Evolutionary conservation across 2,113 vertebrate genomes (phyloP).

Genomic region (Excalfactoria chinensis): DNA sequence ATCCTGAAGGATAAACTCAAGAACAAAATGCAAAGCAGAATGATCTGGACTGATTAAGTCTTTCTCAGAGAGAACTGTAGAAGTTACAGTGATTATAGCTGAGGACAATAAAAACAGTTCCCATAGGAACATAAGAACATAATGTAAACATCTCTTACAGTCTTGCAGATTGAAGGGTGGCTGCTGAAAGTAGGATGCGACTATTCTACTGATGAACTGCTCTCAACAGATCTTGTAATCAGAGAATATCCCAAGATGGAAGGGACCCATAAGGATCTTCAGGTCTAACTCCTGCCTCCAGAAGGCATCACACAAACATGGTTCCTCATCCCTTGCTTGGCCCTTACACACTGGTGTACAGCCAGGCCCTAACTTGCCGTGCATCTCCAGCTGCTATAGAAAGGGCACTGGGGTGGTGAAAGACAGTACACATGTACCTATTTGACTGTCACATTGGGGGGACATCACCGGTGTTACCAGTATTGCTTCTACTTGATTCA

Average conservation of each 20-base stretch:
- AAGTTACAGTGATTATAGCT: background rate
- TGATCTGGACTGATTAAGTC: fast-evolving
- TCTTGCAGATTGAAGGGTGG: background rate
- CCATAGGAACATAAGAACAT: background rate
- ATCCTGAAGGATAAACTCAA: background rate
- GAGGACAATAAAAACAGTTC: background rate
- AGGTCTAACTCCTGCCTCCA: too few species aligned
- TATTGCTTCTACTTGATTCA: background rate
- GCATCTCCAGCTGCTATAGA: background rate
- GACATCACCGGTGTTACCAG: background rate
- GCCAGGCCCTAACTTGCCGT: too few species aligned
- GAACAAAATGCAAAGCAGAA: background rate
- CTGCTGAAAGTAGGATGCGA: background rate
- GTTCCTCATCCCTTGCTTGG: background rate
- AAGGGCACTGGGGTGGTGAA: background rate
- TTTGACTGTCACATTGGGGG: background rate
- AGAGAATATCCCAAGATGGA: too few species aligned
- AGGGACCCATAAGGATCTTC: too few species aligned
- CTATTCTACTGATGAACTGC: background rate
- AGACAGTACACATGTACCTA: background rate
- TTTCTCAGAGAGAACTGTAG: background rate
- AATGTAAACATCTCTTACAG: background rate
- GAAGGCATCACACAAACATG: too few species aligned
- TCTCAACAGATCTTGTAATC: background rate
- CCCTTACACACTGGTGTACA: background rate